A percentile compares a stretch with the other conserved stretches of the same genome.
Evolutionary conservation across 2,113 vertebrate genomes (phyloP).

Genomic region (Pycnonotus jocosus): DNA sequence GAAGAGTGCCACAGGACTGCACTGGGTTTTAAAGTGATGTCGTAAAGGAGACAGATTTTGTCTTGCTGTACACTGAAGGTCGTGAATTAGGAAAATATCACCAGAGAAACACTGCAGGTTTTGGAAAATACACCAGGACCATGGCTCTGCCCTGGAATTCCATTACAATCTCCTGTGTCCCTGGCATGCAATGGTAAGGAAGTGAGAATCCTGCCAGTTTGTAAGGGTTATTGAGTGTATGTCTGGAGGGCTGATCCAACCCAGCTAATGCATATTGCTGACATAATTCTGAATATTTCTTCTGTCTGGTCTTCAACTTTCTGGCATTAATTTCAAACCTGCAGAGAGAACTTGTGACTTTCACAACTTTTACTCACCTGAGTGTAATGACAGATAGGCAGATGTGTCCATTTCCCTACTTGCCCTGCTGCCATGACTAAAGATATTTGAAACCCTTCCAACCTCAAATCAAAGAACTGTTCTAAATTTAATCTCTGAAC

Average conservation of each 20-base stretch:
- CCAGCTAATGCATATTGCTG: not conserved
- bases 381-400: not conserved
- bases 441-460: not conserved
- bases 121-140: not conserved
- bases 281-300: not conserved
- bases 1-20: not conserved
- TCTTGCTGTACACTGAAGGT: not conserved
- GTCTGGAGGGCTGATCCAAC: not conserved
- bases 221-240: not conserved
- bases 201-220: not conserved
- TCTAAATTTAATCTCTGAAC: not conserved
- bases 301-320: not conserved
- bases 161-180: rapidly evolving
- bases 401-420: not conserved
- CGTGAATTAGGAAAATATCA: not conserved
- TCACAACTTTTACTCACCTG: not conserved
- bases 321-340: not conserved
- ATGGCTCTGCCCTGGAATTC: not conserved
- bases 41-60: not conserved
- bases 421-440: not conserved
- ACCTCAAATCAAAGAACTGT: not conserved
- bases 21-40: not conserved
- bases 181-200: not conserved
- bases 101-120: not conserved
- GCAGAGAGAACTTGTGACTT: not conserved